These are phyloP conservation scores for Cyprinodon variegatus DNA, from an alignment of 2,113 vertebrate species.

Conservation along the genomic window DNA sequence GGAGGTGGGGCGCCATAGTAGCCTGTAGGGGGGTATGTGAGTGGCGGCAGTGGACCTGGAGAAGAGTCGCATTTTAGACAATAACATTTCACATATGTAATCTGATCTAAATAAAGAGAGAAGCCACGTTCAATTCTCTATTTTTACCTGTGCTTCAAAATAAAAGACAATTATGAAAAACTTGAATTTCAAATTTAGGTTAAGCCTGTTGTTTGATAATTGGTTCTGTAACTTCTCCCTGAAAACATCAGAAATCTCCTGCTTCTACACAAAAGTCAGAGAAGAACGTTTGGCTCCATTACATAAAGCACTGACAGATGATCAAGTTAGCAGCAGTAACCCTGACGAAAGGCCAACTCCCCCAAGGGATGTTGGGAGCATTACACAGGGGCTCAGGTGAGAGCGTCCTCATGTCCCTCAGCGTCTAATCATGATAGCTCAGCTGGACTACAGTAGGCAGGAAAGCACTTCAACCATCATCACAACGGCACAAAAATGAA, in stretches of 20 bases:
- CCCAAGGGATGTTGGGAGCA: background rate
- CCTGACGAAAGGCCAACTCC: background rate
- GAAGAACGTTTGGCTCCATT: too few relatives aligned
- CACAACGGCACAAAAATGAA: background rate
- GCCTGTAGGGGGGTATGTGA: slow-evolving; percentile 77
- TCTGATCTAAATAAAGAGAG: too few relatives aligned
- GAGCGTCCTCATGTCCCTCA: background rate
- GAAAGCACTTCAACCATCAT: background rate
- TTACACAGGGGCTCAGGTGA: background rate
- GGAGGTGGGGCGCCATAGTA: slow-evolving; percentile 80
- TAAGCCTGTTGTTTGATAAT: too few relatives aligned
- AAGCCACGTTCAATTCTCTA: too few relatives aligned
- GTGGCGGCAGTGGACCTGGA: slow-evolving; percentile 85
- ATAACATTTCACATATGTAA: too few relatives aligned
- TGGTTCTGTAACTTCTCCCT: too few relatives aligned
- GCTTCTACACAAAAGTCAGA: too few relatives aligned
- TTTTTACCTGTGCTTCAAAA: too few relatives aligned
- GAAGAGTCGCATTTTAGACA: background rate
- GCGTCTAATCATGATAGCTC: background rate
- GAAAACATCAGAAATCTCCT: too few relatives aligned
- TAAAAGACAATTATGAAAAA: too few relatives aligned
- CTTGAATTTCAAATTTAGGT: too few relatives aligned
- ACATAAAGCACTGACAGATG: background rate
- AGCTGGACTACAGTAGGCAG: background rate
- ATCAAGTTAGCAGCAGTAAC: background rate